Evolutionary conservation across 2,113 vertebrate species (phyloP).

Genomic region (Scolopax mira): DNA sequence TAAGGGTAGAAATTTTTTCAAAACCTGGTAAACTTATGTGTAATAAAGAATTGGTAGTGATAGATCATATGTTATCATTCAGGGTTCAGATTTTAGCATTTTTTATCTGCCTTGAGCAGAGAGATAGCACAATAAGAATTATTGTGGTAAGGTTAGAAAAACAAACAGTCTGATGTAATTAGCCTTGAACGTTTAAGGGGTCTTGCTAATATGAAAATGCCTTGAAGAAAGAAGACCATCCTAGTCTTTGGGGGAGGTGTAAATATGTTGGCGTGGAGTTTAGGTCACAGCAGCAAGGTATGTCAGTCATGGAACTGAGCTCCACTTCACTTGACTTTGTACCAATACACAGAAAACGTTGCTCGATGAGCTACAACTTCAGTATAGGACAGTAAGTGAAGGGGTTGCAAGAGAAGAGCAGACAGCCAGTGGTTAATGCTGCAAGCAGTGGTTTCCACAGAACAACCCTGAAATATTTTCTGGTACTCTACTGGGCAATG

Average conservation of each 20-base stretch:
- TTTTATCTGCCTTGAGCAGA: background rate
- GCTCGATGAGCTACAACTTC: background rate
- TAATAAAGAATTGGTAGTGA: background rate
- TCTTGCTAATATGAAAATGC: background rate
- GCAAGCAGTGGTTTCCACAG: background rate
- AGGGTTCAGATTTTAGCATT: background rate
- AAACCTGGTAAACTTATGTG: background rate
- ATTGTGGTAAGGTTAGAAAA: background rate
- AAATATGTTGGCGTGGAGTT: background rate
- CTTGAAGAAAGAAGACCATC: background rate
- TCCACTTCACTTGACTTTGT: background rate
- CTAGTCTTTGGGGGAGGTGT: rapidly evolving
- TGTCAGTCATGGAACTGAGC: background rate
- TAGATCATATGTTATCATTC: background rate
- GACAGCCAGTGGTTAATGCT: rapidly evolving
- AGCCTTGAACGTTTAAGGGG: background rate
- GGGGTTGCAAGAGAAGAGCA: background rate
- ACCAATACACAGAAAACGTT: rapidly evolving
- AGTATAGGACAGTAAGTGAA: background rate
- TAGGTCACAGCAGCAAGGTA: background rate
- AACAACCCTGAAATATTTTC: background rate
- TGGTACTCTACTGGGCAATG: background rate
- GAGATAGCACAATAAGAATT: background rate
- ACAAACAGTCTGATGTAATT: background rate
- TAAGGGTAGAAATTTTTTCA: background rate